Evolutionary conservation across 2,797 vertebrate genomes (phyloP).

Genomic region (Masticophis lateralis): DNA sequence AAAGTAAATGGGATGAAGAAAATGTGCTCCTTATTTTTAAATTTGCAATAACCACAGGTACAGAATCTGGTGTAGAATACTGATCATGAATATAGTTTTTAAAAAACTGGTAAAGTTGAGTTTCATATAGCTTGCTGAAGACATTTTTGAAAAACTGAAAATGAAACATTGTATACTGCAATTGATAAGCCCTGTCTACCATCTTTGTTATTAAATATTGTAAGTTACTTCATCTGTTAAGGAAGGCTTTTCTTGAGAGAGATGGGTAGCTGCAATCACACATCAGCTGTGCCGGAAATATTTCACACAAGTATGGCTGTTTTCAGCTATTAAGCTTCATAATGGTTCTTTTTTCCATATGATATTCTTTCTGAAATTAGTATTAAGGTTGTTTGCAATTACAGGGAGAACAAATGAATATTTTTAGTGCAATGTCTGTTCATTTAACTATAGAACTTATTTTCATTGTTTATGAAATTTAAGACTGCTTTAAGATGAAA

Average conservation of each 20-base stretch:
- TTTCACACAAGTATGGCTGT: constrained; percentile 20
- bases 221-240: constrained; percentile 4
- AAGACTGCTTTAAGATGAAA: constrained; percentile 49
- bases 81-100: not conserved
- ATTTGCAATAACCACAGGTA: not conserved
- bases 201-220: constrained; percentile 32
- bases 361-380: constrained; percentile 9
- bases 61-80: rapidly evolving
- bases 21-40: not conserved
- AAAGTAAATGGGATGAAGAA: constrained; percentile 7
- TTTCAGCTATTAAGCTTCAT: constrained; percentile 20
- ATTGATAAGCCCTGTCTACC: not conserved
- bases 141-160: not conserved
- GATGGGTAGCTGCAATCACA: constrained; percentile 41
- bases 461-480: constrained; percentile 48
- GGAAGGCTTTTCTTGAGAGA: constrained; percentile 15
- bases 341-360: constrained; percentile 4
- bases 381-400: not conserved
- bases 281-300: constrained; percentile 3
- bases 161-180: not conserved
- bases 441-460: not conserved
- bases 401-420: not conserved
- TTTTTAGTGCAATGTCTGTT: not conserved
- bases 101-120: constrained; percentile 26
- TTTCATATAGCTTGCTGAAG: not conserved